Conservation (phyloP, 2,888 invertebrate genomes). For the Lasioglossum calceatum region DNA sequence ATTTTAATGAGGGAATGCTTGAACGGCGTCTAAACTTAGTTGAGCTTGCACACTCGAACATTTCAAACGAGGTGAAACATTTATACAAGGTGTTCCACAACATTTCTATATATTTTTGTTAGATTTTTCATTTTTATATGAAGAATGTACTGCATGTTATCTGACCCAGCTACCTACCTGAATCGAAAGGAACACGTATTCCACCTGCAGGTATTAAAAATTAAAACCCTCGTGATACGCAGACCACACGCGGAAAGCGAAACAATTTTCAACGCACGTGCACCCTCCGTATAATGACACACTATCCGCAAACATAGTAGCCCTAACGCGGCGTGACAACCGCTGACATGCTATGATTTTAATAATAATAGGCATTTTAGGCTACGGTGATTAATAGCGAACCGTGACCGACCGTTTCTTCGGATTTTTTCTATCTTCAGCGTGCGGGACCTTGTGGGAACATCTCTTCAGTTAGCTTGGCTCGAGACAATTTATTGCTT, state of each 20-base stretch:
- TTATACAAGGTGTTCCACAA: too few species aligned
- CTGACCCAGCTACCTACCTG: not conserved
- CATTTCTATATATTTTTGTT: too few species aligned
- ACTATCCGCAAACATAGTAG: constrained; percentile 62
- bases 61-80: too few species aligned
- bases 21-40: not conserved
- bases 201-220: constrained; percentile 41
- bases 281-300: constrained; percentile 67
- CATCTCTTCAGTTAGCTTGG: constrained; percentile 24
- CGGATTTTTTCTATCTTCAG: constrained; percentile 47
- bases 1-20: not conserved
- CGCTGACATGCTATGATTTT: constrained; percentile 72
- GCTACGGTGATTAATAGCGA: constrained; percentile 64
- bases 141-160: not conserved
- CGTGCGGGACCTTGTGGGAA: constrained; percentile 30
- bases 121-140: too few species aligned
- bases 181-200: constrained; percentile 22
- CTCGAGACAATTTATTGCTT: not conserved
- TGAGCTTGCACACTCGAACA: too few species aligned
- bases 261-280: constrained; percentile 60
- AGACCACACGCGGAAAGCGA: constrained; percentile 67
- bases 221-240: constrained; percentile 40
- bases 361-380: constrained; percentile 76
- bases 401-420: constrained; percentile 20
- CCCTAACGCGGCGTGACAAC: constrained; percentile 72